Evolutionary conservation across 2,797 vertebrate species (phyloP), one percentile per base, ranked within the genome.

Genomic region (Chelidonichthys spinosus): DNA sequence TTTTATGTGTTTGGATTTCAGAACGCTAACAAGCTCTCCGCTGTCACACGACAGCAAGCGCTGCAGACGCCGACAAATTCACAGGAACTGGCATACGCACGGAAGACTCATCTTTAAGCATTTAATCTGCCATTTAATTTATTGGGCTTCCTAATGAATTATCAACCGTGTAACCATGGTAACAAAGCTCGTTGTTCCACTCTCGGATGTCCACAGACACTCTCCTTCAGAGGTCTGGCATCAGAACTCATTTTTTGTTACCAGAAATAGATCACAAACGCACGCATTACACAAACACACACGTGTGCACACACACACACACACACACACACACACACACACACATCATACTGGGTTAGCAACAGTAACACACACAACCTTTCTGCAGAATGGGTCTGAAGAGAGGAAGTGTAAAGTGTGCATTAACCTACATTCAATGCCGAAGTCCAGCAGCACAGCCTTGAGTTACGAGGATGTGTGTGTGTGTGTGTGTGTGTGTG

Each of bases 341-440:
- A 43, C 36, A 56, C 39, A 0, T 14, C 42, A 49, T 37, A 50
- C 44, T 37, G 35, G 37, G 63, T 66, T 66, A 53, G 33, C 49
- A 33, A 66, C 39, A 66, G 49, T 25, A 42, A 66, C 54, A 60
- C 44, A 63, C n/a, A 58, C 11, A 47, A 47, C n/a, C 10, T 78
- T 63, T 59, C 75, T 81, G 73, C 76, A 66, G 70, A 77, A 62
- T 39, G 32, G 17, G 77, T 66, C 63, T 52, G 74, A 79, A 82
- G 73, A 85, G 69, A 78, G 79, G 76, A 80, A 76, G 87, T 78
- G 85, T 63, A 84, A 83, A 90, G 79, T 88, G 87, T 81, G 88
- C 85, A 91, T 91, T 93, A 93, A 92, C 92, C 93, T 92, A 92
- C 79, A 92, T 92, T 87, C 83, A 15, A 46, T 3, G 43, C 55